Conservation (phyloP, 2,113 vertebrate genomes). For the Hydrochoerus hydrochaeris region DNA sequence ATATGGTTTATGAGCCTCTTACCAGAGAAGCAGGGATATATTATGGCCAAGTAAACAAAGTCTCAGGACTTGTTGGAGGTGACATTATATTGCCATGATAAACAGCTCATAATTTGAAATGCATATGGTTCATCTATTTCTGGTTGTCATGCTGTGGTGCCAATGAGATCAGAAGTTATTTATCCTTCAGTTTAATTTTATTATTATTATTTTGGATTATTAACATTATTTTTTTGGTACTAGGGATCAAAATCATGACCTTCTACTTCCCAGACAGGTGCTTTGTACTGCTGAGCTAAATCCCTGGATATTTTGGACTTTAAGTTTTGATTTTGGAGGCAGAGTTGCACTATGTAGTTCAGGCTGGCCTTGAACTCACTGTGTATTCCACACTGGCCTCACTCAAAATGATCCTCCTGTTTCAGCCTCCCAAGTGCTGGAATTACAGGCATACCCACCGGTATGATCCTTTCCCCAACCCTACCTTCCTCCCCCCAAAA, state of each 20-base stretch:
- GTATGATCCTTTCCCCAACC: not conserved
- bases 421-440: not conserved
- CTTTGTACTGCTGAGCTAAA: no score
- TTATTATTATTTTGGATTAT: no score
- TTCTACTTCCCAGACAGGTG: no score
- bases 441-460: not conserved
- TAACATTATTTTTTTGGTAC: no score
- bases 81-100: not conserved
- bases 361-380: not conserved
- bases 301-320: no score
- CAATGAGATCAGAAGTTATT: constrained; percentile 9
- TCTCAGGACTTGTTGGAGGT: not conserved
- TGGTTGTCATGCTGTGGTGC: not conserved
- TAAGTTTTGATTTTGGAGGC: not conserved
- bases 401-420: not conserved
- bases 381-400: not conserved
- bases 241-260: no score
- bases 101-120: not conserved
- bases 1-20: constrained; percentile 2
- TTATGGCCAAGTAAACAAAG: not conserved
- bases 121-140: not conserved
- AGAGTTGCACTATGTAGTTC: not conserved
- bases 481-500: not conserved
- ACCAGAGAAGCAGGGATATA: not conserved
- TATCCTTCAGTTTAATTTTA: not conserved